Evolutionary conservation across 2,888 invertebrate genomes (phyloP).

Genomic region (Drosophila falleni): DNA sequence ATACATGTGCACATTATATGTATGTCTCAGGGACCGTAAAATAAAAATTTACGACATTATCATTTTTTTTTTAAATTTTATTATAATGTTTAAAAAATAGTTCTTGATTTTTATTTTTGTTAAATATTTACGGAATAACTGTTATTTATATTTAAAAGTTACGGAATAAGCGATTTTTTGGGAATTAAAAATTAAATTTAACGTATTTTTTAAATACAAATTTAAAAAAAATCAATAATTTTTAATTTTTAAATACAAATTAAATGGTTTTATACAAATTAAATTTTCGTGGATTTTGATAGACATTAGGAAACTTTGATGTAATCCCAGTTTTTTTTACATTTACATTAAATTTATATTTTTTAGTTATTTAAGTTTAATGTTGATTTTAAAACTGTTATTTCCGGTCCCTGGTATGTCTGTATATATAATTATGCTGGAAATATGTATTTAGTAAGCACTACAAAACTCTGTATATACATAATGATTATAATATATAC

Average conservation of each 20-base stretch:
- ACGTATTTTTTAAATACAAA: too few relatives aligned
- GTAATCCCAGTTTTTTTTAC: background rate
- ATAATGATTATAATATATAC: constrained; percentile 1
- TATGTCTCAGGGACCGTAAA: background rate
- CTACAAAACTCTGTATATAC: constrained; percentile 10
- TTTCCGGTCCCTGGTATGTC: background rate
- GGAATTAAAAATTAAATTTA: too few relatives aligned
- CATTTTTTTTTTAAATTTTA: too few relatives aligned
- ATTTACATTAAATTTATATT: background rate
- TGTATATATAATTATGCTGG: constrained; percentile 9
- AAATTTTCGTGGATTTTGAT: too few relatives aligned
- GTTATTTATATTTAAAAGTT: background rate
- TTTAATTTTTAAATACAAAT: too few relatives aligned
- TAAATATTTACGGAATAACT: background rate
- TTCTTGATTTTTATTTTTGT: background rate
- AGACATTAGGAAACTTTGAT: too few relatives aligned
- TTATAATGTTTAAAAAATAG: background rate
- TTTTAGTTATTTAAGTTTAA: background rate
- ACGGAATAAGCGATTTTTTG: too few relatives aligned
- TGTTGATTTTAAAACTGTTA: background rate
- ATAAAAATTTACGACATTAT: background rate
- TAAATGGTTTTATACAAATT: too few relatives aligned
- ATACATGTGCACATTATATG: constrained; percentile 1
- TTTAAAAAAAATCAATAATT: too few relatives aligned
- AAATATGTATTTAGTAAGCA: constrained; percentile 8